Base-by-base conservation (phyloP, 2,113 vertebrate genomes). In the Vulpes lagopus region DNA sequence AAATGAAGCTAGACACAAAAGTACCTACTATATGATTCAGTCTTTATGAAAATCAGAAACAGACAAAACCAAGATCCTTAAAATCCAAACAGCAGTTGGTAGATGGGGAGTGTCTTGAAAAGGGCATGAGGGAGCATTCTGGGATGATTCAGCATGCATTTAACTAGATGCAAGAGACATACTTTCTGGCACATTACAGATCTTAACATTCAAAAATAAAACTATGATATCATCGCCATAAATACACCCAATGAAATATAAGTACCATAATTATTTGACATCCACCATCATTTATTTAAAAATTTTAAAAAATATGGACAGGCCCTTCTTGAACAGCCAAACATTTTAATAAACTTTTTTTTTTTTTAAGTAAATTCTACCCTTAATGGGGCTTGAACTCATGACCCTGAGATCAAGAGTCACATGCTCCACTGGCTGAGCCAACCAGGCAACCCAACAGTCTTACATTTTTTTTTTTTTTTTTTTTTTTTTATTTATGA, bases 191-290 rank as follows among this genome's bases (percentile, higher is more conserved):
- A 84, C 17, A 65, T 88, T 51, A 43, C 14, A 86, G 76, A 81
- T 62, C 51, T 93, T 64, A 82, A 88, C 16, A 76, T 53, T 93
- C 59, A 83, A 89, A 93, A 83, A 93, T 69, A 93, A 89, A 96
- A 67, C 25, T 32, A 30, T 49, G 49, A 32, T 93, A 78, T 67
- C 43, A 73, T 23, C 32, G 38, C 76, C 76, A 67, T 51, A 83
- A 93, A 89, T 53, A 69, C 9, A 78, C 25, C 30, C 51, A 93
- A 84, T 43, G 78, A 78, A 95, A 95, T 65, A 76, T n/a, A 90
- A 76, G 55, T 49, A 53, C 25, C 27, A 51, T 71, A 73, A 32
- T 71, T 30, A 91, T 32, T 38, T 85, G 62, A 69, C 62, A 86
- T 71, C 51, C 35, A 86, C 43, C 23, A 82, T 65, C 57, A 88